Percentiles rank a stretch among this genome's conserved stretches.
Conservation (phyloP, 2,113 vertebrate genomes). For the Scolopax mira region DNA sequence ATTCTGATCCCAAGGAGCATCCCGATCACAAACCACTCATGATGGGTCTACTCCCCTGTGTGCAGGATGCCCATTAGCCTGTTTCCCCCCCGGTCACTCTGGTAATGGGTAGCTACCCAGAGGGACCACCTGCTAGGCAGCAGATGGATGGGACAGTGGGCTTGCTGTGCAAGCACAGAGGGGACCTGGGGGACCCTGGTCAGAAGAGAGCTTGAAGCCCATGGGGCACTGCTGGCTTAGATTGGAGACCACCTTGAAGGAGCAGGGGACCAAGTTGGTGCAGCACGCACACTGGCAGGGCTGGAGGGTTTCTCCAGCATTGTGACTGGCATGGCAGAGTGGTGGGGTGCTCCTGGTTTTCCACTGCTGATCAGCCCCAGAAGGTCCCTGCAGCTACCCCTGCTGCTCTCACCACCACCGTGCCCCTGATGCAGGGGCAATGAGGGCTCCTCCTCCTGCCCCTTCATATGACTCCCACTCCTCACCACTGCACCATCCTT, state of each 20-base stretch:
- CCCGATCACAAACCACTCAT: not conserved
- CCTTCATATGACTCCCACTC: not conserved
- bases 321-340: rapidly evolving
- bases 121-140: not conserved
- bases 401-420: not conserved
- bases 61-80: not conserved
- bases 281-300: not conserved
- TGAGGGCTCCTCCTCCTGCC: not conserved
- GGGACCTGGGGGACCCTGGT: too few species aligned
- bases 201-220: not conserved
- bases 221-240: not conserved
- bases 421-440: not conserved
- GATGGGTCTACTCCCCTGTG: too few species aligned
- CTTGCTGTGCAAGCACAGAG: rapidly evolving
- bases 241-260: rapidly evolving
- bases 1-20: rapidly evolving
- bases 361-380: not conserved
- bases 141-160: not conserved
- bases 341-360: not conserved
- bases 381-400: not conserved
- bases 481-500: not conserved
- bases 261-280: not conserved
- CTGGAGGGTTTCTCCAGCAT: not conserved
- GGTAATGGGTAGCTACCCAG: rapidly evolving
- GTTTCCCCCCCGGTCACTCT: rapidly evolving